A percentile compares a stretch with the other conserved stretches of the same genome.
Conservation (phyloP, 2,888 invertebrate species). For the Drosophila helvetica region DNA sequence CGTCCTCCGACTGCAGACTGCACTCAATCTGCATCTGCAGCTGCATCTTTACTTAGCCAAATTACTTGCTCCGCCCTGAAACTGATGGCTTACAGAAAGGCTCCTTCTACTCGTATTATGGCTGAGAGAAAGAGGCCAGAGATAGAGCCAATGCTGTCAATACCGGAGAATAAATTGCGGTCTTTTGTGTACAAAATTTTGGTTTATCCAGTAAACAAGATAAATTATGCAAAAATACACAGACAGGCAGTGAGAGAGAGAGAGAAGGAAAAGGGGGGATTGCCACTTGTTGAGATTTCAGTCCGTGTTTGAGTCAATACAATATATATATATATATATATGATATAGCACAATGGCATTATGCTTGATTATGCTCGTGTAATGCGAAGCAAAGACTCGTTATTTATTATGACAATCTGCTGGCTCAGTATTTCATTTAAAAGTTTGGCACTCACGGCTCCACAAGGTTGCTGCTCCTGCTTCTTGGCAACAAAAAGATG, state of each 20-base stretch:
- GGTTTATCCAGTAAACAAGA: slow-evolving; percentile 57
- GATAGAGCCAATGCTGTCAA: slow-evolving; percentile 2
- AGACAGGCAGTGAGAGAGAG: slow-evolving; percentile 17
- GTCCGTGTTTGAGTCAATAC: slow-evolving; percentile 38
- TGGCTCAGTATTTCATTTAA: slow-evolving; percentile 71
- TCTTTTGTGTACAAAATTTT: slow-evolving; percentile 56
- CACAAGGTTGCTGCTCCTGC: too few species aligned
- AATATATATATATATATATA: slow-evolving; percentile 27
- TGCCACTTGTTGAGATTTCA: slow-evolving; percentile 61
- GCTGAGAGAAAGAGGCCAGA: background rate
- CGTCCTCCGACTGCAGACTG: slow-evolving; percentile 35
- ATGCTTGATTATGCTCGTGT: slow-evolving; percentile 58
- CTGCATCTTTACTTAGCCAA: slow-evolving; percentile 60
- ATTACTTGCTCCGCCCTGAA: slow-evolving; percentile 44
- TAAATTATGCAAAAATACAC: slow-evolving; percentile 71
- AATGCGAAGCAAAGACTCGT: slow-evolving; percentile 42
- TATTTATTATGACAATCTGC: slow-evolving; percentile 75
- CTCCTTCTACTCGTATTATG: background rate
- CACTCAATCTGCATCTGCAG: slow-evolving; percentile 5
- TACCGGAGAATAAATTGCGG: slow-evolving; percentile 53
- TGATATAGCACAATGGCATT: slow-evolving; percentile 65
- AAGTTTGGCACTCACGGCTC: slow-evolving; percentile 40
- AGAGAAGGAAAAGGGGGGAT: background rate
- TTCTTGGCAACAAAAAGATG: too few species aligned
- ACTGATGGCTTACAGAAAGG: slow-evolving; percentile 12